Evolutionary conservation across 2,113 vertebrate species (phyloP), one percentile per base, ranked within the genome.

Genomic region (Brachionichthys hirsutus): DNA sequence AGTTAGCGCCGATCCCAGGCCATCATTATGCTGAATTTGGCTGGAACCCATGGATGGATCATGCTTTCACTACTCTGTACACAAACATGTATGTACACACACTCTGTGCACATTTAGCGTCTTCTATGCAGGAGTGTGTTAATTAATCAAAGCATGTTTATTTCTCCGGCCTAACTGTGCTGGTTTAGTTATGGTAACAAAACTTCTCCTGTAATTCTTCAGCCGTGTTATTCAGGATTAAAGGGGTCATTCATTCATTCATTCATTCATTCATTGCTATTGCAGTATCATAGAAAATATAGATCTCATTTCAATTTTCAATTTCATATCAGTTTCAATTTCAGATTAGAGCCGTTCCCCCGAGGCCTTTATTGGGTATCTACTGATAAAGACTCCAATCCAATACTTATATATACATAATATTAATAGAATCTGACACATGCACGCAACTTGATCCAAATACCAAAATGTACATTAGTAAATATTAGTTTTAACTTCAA

Each of bases 11-110:
- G 67, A 80, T 82, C 41, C 69, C 63, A 75, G 77, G 70, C 62
- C 67, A 77, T 89, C 85, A 88, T 88, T 86, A 85, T 77, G 82
- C 73, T 62, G 68, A 58, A 72, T 85, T 80, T 57, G 50, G 60
- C 74, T 84, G 42, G 45, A 82, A 76, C 53, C 53, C 24, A 30
- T 30, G 24, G 12, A 7, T 12, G 51, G 69, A 81, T 41, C 24
- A 36, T 35, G 45, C 18, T 69, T 78, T 79, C 69, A 72, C 47
- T 54, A 17, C 59, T 46, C 34, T 49, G 54, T 70, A 41, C 46
- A 59, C 54, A 72, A 52, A 72, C 56, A 65, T n/a, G n/a, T 62
- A 66, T 56, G 34, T n/a, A 59, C 54, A 61, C 63, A 59, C 24
- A 55, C 49, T 30, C 9, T 41, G 14, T n/a, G 43, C 57, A 44